Evolutionary conservation across 2,888 invertebrate species (phyloP).

Genomic region (Agelastica alni): DNA sequence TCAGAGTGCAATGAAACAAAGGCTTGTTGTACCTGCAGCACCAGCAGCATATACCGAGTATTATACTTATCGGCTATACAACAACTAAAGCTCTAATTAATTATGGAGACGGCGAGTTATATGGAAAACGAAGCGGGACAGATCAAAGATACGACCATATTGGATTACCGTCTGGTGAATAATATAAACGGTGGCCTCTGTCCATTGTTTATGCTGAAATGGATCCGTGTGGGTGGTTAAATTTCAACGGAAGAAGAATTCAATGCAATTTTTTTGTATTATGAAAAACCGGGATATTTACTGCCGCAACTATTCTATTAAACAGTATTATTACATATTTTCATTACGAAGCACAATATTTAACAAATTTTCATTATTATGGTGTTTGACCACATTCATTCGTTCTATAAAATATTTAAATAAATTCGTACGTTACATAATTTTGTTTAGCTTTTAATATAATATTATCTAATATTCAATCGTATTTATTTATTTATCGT

Average conservation of each 20-base stretch:
- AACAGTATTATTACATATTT: no score
- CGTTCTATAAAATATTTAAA: no score
- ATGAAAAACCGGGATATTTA: background rate
- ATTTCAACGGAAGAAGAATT: slow-evolving; percentile 18
- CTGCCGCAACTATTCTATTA: no score
- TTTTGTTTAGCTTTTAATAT: no score
- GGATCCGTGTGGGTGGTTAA: slow-evolving; percentile 25
- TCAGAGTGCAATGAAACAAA: slow-evolving; percentile 34
- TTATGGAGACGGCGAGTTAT: slow-evolving; percentile 48
- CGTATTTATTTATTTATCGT: no score
- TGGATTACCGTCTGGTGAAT: slow-evolving; percentile 47
- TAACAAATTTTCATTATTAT: no score
- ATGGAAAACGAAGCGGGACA: slow-evolving; percentile 50
- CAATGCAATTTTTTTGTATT: slow-evolving; percentile 19
- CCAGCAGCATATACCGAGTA: slow-evolving; percentile 36
- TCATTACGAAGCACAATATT: no score
- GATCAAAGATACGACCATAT: slow-evolving; percentile 52
- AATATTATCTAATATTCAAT: no score
- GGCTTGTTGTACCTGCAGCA: slow-evolving; percentile 36
- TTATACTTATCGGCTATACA: slow-evolving; percentile 36
- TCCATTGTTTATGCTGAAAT: slow-evolving; percentile 47
- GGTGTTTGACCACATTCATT: no score
- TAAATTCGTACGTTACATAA: no score
- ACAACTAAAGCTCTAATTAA: slow-evolving; percentile 46
- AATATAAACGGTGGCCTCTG: slow-evolving; percentile 48